These are phyloP conservation scores for Eurois occulta DNA, from an alignment of 2,888 invertebrate species.

Conservation along the genomic window DNA sequence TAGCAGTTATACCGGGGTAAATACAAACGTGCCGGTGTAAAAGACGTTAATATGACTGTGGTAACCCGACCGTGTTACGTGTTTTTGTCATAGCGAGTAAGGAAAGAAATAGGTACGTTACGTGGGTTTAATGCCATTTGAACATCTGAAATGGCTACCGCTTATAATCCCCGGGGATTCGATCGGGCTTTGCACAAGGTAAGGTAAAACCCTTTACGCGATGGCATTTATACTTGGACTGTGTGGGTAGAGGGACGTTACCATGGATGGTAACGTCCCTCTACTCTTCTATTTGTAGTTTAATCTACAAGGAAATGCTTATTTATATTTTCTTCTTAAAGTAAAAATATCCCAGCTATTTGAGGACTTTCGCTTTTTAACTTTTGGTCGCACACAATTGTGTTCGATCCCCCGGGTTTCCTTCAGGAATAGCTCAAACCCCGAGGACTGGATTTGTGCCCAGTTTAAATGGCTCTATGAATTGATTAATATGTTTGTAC, in stretches of 20 bases:
- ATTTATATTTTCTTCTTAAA: neutral
- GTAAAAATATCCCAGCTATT: neutral
- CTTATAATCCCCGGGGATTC: neutral
- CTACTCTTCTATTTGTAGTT: neutral
- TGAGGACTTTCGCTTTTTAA: neutral
- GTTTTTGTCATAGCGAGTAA: neutral
- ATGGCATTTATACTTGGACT: neutral
- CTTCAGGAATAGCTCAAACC: neutral
- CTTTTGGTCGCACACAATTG: too few species aligned
- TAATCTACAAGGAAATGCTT: neutral
- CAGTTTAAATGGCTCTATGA: too few species aligned
- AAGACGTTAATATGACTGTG: neutral
- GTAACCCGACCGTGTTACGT: neutral
- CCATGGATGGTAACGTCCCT: too few species aligned
- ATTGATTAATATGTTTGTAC: too few species aligned
- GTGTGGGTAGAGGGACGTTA: neutral
- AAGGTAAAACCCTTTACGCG: neutral
- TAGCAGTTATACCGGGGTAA: neutral
- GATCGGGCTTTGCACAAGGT: neutral
- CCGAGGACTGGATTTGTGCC: neutral
- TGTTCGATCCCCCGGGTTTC: neutral
- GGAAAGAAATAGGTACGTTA: neutral
- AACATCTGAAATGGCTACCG: neutral
- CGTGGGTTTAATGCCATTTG: conserved; percentile 3
- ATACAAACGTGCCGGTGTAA: too few species aligned